Evolutionary conservation across 2,888 invertebrate species (phyloP), one percentile per base, ranked within the genome.

Genomic region (Herminia tarsipennalis): DNA sequence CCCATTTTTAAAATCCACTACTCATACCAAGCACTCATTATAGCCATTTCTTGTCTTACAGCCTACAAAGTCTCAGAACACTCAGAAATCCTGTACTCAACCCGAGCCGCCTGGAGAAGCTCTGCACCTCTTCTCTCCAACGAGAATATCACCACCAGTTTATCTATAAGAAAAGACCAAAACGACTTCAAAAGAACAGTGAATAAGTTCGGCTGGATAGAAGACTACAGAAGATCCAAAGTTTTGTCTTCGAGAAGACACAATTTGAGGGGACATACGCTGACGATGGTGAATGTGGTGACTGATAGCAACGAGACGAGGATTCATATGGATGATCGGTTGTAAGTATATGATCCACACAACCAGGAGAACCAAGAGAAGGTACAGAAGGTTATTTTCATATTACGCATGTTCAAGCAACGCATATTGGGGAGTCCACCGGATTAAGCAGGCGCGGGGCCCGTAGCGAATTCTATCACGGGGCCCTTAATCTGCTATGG

Each of bases 231-330:
- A 52, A 49, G 43, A 8, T 70, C 72, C 0, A 81, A 70, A 36
- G 73, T 79, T 0, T 8, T 87, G 12, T 80, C 80, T 14, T 41
- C 64, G 0, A 78, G 83, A 58, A 76, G 90, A 36, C 66, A 55
- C 5, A 55, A 89, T 46, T 50, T 90, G n/a, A 76, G 71, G 33
- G 53, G 70, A 38, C 81, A 81, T 46, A 64, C 66, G 0, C 59
- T 89, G 0, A 87, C 84, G 0, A 81, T 89, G 78, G 78, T 70
- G 0, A 86, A 82, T 46, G 88, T 89, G 1, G 78, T 89, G 2
- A 83, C 82, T 0, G 90, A 90, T 18, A 87, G 82, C 40, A 88
- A 89, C 41, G 83, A 86, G 0, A 89, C 89, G 0, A 75, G 74
- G 10, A 51, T 71, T 0, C 89, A 90, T 66, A 61, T 90, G 76